Base-by-base conservation (phyloP, 2,797 vertebrate genomes). In the Parauchenoglanis punctatus region DNA sequence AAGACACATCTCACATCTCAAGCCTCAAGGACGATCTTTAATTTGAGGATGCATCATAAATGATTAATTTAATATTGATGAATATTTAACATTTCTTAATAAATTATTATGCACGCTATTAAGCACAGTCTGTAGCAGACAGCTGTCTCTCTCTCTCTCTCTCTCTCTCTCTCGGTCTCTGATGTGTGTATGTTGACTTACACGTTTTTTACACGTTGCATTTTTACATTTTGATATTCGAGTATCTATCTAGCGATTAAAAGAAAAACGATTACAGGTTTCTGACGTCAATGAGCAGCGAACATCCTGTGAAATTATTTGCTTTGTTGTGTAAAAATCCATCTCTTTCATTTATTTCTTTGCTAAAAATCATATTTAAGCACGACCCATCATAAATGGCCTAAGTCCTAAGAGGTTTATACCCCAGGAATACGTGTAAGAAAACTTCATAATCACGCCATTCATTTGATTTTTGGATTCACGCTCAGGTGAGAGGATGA, bases 31-130 rank as follows among this genome's bases (percentile, higher is more conserved):
- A 93, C 94, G 92, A 86, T 88, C 91, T 94, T 94, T 95, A 94
- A 95, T 95, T 95, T 94, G 95, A 95, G 95, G 91, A 95, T 96
- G 92, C 94, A 89, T 89, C 94, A 94, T 96, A 94, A 95, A 96
- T 95, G 90, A 95, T 95, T 95, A 93, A 95, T 95, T 95, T 93
- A 93, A 94, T 94, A 94, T 95, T 93, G 92, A 96, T 96, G 93
- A 95, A 95, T 96, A 96, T 95, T 96, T 95, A 94, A 95, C 91
- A 94, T 94, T 95, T 95, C 92, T 94, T 94, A 94, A 95, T 95
- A 94, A 95, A 96, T 95, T 94, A 95, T 95, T 93, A 96, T 95
- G 56, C 20, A 35, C 2, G 11, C 77, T 59, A 40, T 58, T 80
- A 80, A 59, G 54, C 77, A 35, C 77, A 23, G 18, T 12, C 77